Conservation (phyloP, 2,113 vertebrate species). For the Cisticola juncidis region DNA sequence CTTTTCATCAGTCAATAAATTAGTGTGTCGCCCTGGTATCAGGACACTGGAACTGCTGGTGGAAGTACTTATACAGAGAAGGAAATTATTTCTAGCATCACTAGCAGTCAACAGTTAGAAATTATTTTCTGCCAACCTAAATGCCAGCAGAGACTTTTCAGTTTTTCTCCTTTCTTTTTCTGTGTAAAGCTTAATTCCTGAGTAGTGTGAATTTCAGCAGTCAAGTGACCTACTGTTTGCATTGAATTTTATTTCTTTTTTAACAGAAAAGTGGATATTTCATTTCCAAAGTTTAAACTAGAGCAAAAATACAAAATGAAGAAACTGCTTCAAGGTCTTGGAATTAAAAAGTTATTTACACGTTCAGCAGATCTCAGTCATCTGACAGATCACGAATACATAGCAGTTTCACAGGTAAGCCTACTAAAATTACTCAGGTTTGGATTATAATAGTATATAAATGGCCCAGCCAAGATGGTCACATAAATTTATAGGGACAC, state of each 20-base stretch:
- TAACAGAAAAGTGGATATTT: conserved; percentile 83
- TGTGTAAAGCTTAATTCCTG: background rate
- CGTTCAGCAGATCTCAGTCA: conserved; percentile 78
- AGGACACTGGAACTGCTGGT: background rate
- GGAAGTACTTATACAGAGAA: background rate
- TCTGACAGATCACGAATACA: conserved; percentile 67
- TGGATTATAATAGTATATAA: conserved; percentile 66
- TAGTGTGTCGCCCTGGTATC: background rate
- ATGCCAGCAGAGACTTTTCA: background rate
- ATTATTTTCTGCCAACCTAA: background rate
- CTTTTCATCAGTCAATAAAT: background rate
- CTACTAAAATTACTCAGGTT: background rate
- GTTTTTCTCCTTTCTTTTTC: background rate
- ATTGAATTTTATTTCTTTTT: background rate
- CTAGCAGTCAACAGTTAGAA: background rate
- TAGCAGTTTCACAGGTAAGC: conserved; percentile 85
- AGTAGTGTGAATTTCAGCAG: background rate
- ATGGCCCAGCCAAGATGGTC: conserved; percentile 13
- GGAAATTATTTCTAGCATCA: background rate
- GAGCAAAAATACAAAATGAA: conserved; percentile 86
- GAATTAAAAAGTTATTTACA: conserved; percentile 80
- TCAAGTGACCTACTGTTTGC: background rate
- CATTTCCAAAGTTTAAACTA: conserved; percentile 89
- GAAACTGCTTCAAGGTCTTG: conserved; percentile 79
- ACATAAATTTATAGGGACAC: background rate